Base-by-base conservation (phyloP, 2,113 vertebrate species). In the Oncorhynchus masou region DNA sequence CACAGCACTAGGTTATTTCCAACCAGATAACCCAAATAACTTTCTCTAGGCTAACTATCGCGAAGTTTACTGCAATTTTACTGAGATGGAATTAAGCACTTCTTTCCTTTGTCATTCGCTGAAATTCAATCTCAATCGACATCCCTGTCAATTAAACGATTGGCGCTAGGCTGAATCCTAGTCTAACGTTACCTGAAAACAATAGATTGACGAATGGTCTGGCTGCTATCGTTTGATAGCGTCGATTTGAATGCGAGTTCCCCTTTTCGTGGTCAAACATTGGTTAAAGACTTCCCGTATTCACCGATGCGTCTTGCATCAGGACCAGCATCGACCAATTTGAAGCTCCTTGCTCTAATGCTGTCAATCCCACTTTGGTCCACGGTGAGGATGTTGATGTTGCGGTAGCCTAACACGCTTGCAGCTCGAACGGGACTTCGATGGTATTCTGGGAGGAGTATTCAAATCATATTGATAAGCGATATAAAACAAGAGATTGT, bases 371-470 rank as follows among this genome's bases (percentile, higher is more conserved):
- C 29, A n/a, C 67, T 31, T 19, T 3, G 67, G 67, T 68, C 29
- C 67, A 68, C 67, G 51, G 39, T 11, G 39, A 45, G 65, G 67
- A 20, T 31, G 73, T 25, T 75, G 22, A 60, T 54, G 65, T 27
- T 57, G 29, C 57, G 8, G 49, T 20, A 22, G 24, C 65, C 22
- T 57, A 54, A 70, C 34, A 13, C 7, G 59, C 74, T 74, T 19
- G 15, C 48, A 24, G 39, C 9, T 13, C 8, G 12, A 29, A 16
- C n/a, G 54, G 27, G 24, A 62, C 45, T 71, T 65, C 57, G 19
- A 11, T 45, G 39, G 39, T 31, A 84, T 45, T 76, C 79, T 88
- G 88, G 88, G 88, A 87, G 0, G 73, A 77, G 76, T 5, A 79
- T 85, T 86, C 73, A 54, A 54, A 54, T 54, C 66, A 48, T 22